Evolutionary conservation across 1,140 invertebrate species (phyloP).

Genomic region (Platyscapa corneri): DNA sequence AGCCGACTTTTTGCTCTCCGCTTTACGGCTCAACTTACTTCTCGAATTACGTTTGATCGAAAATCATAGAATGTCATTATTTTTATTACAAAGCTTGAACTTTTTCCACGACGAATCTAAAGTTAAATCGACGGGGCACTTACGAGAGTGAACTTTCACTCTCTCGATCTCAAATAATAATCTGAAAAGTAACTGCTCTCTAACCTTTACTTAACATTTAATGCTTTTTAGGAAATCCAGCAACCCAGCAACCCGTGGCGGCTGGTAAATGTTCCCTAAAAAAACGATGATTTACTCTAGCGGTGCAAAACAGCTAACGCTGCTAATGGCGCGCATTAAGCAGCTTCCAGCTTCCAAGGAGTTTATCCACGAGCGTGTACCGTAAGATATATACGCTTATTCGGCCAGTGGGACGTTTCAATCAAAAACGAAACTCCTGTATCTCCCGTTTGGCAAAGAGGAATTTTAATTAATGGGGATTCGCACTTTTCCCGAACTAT

Average conservation of each 20-base stretch:
- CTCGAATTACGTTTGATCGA: neutral
- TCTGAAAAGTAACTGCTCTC: neutral
- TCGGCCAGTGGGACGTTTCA: neutral
- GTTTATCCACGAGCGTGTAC: too few species aligned
- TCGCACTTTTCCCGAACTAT: neutral
- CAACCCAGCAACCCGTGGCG: too few species aligned
- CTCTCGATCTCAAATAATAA: neutral
- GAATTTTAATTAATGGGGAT: neutral
- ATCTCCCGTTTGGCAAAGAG: neutral
- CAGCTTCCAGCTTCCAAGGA: too few species aligned
- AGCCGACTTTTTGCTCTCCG: neutral
- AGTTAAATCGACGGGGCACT: too few species aligned
- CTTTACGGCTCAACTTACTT: neutral
- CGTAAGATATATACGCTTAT: neutral
- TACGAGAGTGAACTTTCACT: constrained; percentile 16
- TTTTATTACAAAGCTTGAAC: neutral
- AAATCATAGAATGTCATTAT: neutral
- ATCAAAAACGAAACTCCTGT: neutral
- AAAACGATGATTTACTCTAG: too few species aligned
- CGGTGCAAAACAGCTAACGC: neutral
- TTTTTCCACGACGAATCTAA: too few species aligned
- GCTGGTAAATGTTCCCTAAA: too few species aligned
- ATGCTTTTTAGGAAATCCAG: neutral
- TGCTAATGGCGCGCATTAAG: neutral
- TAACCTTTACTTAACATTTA: neutral